phyloP scores from a whole-genome alignment of 2,888 invertebrate species.

The Aproaerema taeniolella region DNA sequence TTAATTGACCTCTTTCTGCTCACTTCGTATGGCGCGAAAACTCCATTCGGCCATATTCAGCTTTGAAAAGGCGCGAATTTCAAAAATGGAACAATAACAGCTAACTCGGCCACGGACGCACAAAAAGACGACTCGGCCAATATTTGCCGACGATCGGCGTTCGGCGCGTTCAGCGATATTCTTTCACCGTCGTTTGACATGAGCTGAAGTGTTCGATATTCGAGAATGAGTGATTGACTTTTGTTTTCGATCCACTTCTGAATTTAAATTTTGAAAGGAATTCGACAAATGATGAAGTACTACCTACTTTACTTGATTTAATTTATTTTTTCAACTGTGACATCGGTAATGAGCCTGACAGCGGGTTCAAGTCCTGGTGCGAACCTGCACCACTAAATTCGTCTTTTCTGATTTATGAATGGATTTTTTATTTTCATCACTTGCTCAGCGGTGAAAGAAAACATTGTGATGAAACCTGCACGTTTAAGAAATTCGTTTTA shows the following conservation, averaged over 20 bases:
- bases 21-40: constrained; percentile 22
- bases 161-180: constrained; percentile 42
- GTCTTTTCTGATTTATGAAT: too few relatives aligned
- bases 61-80: constrained; percentile 55
- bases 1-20: constrained; percentile 1
- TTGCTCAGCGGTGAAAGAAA: too few relatives aligned
- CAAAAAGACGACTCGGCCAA: constrained; percentile 54
- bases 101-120: constrained; percentile 72
- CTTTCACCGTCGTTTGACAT: constrained; percentile 34
- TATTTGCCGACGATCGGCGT: constrained; percentile 48
- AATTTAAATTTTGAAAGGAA: not conserved
- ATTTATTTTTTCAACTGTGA: too few relatives aligned
- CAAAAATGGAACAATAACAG: constrained; percentile 69
- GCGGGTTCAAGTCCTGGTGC: too few relatives aligned
- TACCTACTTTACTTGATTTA: too few relatives aligned
- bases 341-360: too few relatives aligned
- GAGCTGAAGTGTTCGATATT: too few relatives aligned
- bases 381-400: too few relatives aligned
- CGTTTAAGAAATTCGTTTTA: too few relatives aligned
- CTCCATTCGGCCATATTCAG: constrained; percentile 43
- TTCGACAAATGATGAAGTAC: not conserved
- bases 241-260: not conserved
- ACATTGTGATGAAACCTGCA: too few relatives aligned
- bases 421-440: too few relatives aligned
- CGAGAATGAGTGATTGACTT: constrained; percentile 6